These are phyloP conservation scores for Ptychoptera albimana DNA, from an alignment of 2,888 invertebrate species.

Conservation along the genomic window DNA sequence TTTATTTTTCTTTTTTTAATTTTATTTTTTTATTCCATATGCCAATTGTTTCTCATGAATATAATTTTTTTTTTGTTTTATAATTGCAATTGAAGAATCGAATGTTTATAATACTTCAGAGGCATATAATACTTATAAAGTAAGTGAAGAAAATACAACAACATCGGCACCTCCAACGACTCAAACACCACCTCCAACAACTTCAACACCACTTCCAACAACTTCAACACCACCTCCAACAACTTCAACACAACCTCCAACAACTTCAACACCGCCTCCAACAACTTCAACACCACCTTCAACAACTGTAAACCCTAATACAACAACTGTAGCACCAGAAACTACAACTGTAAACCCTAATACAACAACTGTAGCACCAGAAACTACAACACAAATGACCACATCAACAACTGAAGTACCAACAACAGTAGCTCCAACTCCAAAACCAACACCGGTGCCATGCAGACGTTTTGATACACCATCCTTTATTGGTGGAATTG, in stretches of 20 bases:
- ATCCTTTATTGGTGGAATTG: slow-evolving; percentile 74
- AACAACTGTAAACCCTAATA: neutral
- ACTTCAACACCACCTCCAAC: slow-evolving; percentile 1
- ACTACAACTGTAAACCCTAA: neutral
- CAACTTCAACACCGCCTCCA: neutral
- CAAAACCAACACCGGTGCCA: slow-evolving; percentile 19
- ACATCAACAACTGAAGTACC: slow-evolving; percentile 10
- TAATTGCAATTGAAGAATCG: too few species aligned
- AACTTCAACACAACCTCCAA: neutral
- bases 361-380: neutral
- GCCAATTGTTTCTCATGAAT: too few species aligned
- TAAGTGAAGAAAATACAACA: too few species aligned
- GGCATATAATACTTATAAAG: too few species aligned
- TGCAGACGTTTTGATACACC: slow-evolving; percentile 50
- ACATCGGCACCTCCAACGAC: slow-evolving; percentile 1
- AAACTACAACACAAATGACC: too few species aligned
- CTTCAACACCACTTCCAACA: slow-evolving; percentile 1
- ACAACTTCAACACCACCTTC: neutral
- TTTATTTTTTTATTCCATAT: too few species aligned
- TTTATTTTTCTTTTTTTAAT: too few species aligned
- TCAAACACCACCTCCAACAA: neutral
- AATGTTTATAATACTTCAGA: too few species aligned
- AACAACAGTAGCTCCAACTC: slow-evolving; percentile 12
- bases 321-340: neutral
- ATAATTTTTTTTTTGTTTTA: too few species aligned